phyloP scores from a whole-genome alignment of 2,888 invertebrate genomes.

The Neoitamus cyanurus region DNA sequence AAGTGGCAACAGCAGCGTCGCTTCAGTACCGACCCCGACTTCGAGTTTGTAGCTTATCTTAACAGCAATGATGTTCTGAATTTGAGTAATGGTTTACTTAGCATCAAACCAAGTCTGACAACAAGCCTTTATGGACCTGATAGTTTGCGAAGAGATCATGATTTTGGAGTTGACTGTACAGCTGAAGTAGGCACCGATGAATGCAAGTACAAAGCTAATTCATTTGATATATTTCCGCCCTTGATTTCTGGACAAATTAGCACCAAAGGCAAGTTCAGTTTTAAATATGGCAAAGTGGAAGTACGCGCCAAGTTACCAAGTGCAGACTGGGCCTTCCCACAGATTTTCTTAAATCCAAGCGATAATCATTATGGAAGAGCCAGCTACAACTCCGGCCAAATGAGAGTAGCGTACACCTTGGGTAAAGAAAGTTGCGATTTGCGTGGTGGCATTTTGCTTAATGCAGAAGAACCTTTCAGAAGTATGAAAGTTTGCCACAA shows the following conservation, averaged over 20 bases:
- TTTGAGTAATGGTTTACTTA: constrained; percentile 55
- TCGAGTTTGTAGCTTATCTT: constrained; percentile 62
- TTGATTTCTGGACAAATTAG: constrained; percentile 74
- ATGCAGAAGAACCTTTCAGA: constrained; percentile 58
- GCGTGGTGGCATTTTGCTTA: constrained; percentile 59
- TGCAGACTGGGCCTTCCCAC: constrained; percentile 82
- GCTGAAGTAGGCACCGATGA: constrained; percentile 58
- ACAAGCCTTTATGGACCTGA: constrained; percentile 49
- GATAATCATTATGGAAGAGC: constrained; percentile 71
- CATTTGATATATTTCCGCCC: constrained; percentile 72
- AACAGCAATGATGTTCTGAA: constrained; percentile 50
- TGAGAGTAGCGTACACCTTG: constrained; percentile 76
- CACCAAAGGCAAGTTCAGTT: constrained; percentile 72
- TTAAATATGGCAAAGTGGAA: constrained; percentile 76
- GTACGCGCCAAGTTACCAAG: constrained; percentile 78
- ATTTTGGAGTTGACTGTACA: constrained; percentile 60
- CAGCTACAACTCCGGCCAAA: constrained; percentile 73
- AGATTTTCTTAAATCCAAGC: constrained; percentile 74
- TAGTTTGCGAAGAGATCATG: constrained; percentile 36
- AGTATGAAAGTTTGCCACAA: constrained; percentile 58
- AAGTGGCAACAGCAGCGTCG: constrained; percentile 61
- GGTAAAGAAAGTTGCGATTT: constrained; percentile 66
- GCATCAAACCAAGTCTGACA: constrained; percentile 55
- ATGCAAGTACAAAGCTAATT: constrained; percentile 55
- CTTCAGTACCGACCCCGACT: constrained; percentile 60